Evolutionary conservation across 2,888 invertebrate species (phyloP).

Genomic region (Oasisia sp.): DNA sequence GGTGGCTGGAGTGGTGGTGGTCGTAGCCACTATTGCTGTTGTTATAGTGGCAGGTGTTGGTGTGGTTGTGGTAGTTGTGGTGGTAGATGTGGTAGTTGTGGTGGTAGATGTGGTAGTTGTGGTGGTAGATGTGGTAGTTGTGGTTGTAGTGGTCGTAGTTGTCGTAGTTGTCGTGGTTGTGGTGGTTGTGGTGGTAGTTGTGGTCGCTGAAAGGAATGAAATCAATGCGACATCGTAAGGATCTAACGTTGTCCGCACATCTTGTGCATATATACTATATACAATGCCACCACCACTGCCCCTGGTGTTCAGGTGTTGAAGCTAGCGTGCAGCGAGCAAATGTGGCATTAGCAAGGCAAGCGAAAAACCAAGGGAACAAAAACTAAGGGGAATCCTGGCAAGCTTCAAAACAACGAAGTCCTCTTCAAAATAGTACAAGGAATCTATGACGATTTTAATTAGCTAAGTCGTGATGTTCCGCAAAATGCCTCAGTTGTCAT

Average conservation of each 20-base stretch:
- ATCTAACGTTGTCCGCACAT: neutral
- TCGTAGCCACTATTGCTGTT: neutral
- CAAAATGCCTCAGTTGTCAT: too few relatives aligned
- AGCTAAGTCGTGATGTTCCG: too few relatives aligned
- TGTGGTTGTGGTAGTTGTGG: neutral
- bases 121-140: too few relatives aligned
- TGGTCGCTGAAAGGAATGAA: neutral
- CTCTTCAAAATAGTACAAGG: neutral
- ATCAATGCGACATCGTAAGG: neutral
- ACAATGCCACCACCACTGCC: neutral
- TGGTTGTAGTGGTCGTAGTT: too few relatives aligned
- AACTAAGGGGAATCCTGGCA: neutral
- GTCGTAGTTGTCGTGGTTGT: neutral
- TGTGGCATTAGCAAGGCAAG: neutral
- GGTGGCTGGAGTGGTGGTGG: conserved; percentile 14
- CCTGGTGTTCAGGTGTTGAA: neutral
- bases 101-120: too few relatives aligned
- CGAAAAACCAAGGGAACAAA: neutral
- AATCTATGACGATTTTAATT: too few relatives aligned
- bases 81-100: too few relatives aligned
- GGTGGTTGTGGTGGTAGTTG: neutral
- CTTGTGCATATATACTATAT: neutral
- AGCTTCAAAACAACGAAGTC: neutral
- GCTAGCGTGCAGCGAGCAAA: neutral
- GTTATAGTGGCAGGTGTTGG: neutral